Percentiles rank a stretch among this genome's conserved stretches.
Conservation (phyloP, 2,888 invertebrate genomes). For the Ypsolopha scabrella region DNA sequence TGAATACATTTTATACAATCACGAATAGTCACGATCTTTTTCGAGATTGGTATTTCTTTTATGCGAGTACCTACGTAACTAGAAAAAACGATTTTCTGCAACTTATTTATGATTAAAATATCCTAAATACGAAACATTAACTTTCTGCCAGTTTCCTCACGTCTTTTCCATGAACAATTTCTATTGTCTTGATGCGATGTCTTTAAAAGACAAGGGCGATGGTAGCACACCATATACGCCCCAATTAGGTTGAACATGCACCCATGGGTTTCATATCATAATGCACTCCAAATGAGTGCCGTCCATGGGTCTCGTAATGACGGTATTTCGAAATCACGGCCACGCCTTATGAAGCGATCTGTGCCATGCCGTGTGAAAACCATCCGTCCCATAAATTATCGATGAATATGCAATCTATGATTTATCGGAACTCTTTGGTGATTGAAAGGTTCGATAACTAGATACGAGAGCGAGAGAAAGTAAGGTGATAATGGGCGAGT, state of each 20-base stretch:
- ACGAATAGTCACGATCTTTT: neutral
- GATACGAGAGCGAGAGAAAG: slow-evolving; percentile 28
- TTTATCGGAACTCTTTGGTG: slow-evolving; percentile 11
- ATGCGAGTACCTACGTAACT: neutral
- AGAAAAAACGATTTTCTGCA: neutral
- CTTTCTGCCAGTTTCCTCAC: neutral
- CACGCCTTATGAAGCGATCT: slow-evolving; percentile 24
- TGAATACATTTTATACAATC: neutral
- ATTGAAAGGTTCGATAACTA: slow-evolving; percentile 23
- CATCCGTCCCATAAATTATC: slow-evolving; percentile 1
- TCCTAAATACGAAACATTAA: too few species aligned
- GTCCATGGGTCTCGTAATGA: slow-evolving; percentile 9
- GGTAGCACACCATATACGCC: slow-evolving; percentile 12
- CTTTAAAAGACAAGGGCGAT: neutral
- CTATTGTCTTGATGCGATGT: slow-evolving; percentile 1
- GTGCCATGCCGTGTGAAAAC: slow-evolving; percentile 11
- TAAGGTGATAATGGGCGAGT: slow-evolving; percentile 28
- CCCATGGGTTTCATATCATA: slow-evolving; percentile 25
- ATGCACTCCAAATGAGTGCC: slow-evolving; percentile 14
- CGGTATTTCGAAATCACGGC: slow-evolving; percentile 24
- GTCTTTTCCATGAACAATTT: neutral
- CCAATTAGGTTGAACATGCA: slow-evolving; percentile 25
- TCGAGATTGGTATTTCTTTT: neutral
- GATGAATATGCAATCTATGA: slow-evolving; percentile 1
- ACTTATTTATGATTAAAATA: neutral